Base-by-base conservation (phyloP, 1,140 invertebrate genomes). In the Ruditapes philippinarum region DNA sequence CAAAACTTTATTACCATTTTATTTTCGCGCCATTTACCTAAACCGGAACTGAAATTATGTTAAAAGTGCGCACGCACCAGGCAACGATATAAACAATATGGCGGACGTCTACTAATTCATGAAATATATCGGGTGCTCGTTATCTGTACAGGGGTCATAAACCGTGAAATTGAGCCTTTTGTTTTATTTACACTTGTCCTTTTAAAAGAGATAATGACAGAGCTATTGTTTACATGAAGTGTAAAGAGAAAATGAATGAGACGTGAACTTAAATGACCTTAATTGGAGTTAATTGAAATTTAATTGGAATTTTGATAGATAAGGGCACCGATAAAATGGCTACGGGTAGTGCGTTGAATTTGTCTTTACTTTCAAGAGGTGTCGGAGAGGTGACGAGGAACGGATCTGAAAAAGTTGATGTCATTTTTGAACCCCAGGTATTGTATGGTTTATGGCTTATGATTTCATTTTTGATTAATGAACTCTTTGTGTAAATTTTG, bases 371-470 rank as follows among this genome's bases (percentile, higher is more conserved):
- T n/a, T 94, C 94, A 38, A 91, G 95, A 74, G 95, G 95, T 22
- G 88, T 95, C 62, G 95, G 95, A 17, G 94, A 95, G 89, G 93
- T 95, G 36, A 90, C 93, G 45, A 93, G 90, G 90, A 95, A 95
- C 92, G 94, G 94, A 42, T 92, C 94, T 31, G 95, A 95, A 82
- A 95, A 94, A 91, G 92, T 95, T 12, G 95, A 95, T 82, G 94
- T 95, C 25, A 92, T 93, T 54, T 91, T 95, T 57, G 95, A 95
- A 82, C 94, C 94, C 88, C 93, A 94, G 93, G 95, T 95, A 93
- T 86, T 79, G 38, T 76, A n/a, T n/a, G n/a, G n/a, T n/a, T n/a
- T n/a, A n/a, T n/a, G n/a, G n/a, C n/a, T n/a, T n/a, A n/a, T n/a
- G n/a, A n/a, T n/a, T n/a, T n/a, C n/a, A n/a, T n/a, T n/a, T n/a